phyloP scores from a whole-genome alignment of 2,113 vertebrate species.

The Passer domesticus region DNA sequence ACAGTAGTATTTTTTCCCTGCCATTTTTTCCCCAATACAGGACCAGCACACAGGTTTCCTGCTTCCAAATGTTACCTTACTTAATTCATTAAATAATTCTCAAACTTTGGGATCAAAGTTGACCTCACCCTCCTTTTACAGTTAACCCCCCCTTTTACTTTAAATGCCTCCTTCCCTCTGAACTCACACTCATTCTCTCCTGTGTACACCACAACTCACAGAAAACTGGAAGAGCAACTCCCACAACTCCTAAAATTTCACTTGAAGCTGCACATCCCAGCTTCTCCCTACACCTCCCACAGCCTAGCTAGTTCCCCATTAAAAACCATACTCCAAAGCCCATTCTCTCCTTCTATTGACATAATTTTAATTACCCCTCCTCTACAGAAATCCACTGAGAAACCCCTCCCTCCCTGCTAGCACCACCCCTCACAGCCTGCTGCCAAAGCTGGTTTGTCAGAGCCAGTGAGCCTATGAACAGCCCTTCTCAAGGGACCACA shows the following conservation, averaged over 20 bases:
- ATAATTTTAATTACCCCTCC: neutral
- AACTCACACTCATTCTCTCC: neutral
- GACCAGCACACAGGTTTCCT: neutral
- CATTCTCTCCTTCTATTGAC: neutral
- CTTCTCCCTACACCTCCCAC: neutral
- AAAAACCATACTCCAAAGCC: neutral
- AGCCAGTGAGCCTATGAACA: neutral
- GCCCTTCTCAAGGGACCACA: accelerated
- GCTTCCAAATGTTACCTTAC: neutral
- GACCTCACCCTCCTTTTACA: neutral
- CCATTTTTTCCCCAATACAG: neutral
- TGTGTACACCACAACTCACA: neutral
- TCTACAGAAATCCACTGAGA: neutral
- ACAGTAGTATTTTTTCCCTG: neutral
- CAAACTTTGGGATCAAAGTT: neutral
- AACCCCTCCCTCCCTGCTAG: neutral
- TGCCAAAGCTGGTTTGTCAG: neutral
- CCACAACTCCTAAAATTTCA: neutral
- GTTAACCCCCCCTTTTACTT: neutral
- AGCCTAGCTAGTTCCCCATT: neutral
- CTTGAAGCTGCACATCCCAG: neutral
- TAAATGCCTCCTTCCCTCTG: neutral
- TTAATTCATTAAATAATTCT: neutral
- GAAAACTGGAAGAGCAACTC: neutral
- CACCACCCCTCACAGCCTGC: neutral